Base-by-base conservation (phyloP, 2,888 invertebrate genomes). In the Xiphydria camelus region DNA sequence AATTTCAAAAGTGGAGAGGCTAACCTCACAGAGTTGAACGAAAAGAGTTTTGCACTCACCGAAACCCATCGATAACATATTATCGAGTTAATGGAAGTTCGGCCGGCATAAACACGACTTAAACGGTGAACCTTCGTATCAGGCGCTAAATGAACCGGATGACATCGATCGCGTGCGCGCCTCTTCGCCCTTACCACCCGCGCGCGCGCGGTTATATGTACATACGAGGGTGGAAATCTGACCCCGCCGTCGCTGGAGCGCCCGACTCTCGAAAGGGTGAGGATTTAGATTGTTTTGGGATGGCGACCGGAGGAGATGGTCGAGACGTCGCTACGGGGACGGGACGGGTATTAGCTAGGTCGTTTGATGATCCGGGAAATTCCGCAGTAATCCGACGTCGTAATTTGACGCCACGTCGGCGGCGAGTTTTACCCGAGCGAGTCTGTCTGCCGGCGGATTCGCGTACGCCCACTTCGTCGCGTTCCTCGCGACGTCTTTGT, bases 311-410 rank as follows among this genome's bases (percentile, higher is more conserved):
- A n/a, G n/a, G n/a, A n/a, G n/a, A n/a, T n/a, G n/a, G n/a, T n/a
- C n/a, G 12, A 12, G 12, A 14, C 3, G 2, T 3, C 29, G 6
- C 6, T 12, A 29, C 29, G 10, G 37, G 25, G 39, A 37, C 33
- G 20, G 18, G 20, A 25, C 12, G 46, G 43, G 46, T 44, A 53
- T 61, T 56, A 57, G 50, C 57, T 54, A 49, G 55, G 55, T 57
- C 57, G 61, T 57, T 62, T 57, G 58, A 62, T 58, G 60, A 60
- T 54, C 53, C 59, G 52, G 49, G 49, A 61, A 53, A 58, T 62
- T 53, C 51, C 15, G n/a, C 25, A 31, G 29, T 29, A 29, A 29
- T 29, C 29, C 15, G 29, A 29, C 29, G 29, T 29, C 15, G 29
- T 29, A 29, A 29, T 29, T 29, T 29, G 29, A 29, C 15, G 29